A percentile compares a stretch with the other conserved stretches of the same genome.
Evolutionary conservation across 2,888 invertebrate genomes (phyloP).

Genomic region (Limnephilus lunatus): DNA sequence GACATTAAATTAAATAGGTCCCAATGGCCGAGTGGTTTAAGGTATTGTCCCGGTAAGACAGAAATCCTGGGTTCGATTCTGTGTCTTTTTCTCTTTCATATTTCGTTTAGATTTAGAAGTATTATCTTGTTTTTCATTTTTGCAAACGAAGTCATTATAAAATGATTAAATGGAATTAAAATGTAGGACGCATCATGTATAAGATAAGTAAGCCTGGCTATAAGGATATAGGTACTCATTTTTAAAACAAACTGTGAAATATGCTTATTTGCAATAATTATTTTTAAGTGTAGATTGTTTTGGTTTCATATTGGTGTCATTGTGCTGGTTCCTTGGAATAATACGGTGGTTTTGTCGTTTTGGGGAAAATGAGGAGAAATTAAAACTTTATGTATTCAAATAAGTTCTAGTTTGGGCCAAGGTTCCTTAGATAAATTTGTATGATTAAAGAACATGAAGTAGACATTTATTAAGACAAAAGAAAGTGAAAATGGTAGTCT

Average conservation of each 20-base stretch:
- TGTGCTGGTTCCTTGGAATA: not conserved
- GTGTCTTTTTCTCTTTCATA: no score
- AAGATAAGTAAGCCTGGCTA: not conserved
- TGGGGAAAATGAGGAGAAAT: not conserved
- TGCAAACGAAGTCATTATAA: not conserved
- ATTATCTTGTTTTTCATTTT: no score
- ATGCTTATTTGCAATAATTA: not conserved
- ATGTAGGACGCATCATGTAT: not conserved
- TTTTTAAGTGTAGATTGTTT: not conserved
- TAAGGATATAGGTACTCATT: not conserved
- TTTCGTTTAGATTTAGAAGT: no score
- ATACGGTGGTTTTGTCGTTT: not conserved
- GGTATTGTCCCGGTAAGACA: no score
- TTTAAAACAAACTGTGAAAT: not conserved
- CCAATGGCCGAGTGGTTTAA: no score
- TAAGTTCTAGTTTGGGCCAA: not conserved
- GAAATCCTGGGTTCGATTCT: no score
- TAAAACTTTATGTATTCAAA: constrained; percentile 51
- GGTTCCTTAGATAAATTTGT: not conserved
- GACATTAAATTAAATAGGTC: no score
- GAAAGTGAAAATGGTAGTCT: not conserved
- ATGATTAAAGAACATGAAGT: not conserved
- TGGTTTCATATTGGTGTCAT: not conserved
- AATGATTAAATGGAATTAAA: not conserved
- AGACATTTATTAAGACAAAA: not conserved